phyloP scores from a whole-genome alignment of 2,888 invertebrate species.

The Mystacides longicornis region DNA sequence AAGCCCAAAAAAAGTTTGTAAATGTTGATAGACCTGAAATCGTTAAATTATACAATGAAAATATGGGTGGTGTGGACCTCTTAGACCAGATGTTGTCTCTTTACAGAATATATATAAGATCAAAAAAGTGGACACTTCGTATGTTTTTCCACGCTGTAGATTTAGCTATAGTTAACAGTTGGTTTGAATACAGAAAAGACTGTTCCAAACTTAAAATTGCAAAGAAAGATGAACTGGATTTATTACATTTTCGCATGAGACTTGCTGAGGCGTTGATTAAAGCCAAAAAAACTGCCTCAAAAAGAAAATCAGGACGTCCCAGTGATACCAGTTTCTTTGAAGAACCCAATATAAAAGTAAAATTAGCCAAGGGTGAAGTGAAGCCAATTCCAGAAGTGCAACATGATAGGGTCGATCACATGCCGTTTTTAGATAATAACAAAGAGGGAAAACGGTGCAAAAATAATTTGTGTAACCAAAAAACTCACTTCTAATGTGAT shows the following conservation, averaged over 20 bases:
- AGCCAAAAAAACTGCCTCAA: too few species aligned
- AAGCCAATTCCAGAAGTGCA: slow-evolving; percentile 23
- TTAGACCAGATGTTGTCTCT: slow-evolving; percentile 25
- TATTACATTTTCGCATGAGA: slow-evolving; percentile 14
- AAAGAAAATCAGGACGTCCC: slow-evolving; percentile 1
- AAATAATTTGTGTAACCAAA: too few species aligned
- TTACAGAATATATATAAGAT: slow-evolving; percentile 24
- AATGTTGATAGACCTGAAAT: slow-evolving; percentile 26
- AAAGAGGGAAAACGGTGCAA: too few species aligned
- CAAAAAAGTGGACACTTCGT: slow-evolving; percentile 21
- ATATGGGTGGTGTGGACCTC: slow-evolving; percentile 30
- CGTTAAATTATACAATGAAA: slow-evolving; percentile 28
- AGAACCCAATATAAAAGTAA: not conserved
- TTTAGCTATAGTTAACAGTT: slow-evolving; percentile 26
- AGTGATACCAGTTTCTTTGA: not conserved
- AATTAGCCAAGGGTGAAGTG: slow-evolving; percentile 5
- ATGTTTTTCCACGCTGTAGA: slow-evolving; percentile 25
- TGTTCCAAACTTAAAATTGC: slow-evolving; percentile 14
- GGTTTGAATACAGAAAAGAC: slow-evolving; percentile 26
- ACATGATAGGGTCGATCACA: slow-evolving; percentile 22
- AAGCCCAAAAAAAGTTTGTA: slow-evolving; percentile 24
- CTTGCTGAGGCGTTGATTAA: slow-evolving; percentile 1
- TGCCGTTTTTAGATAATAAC: slow-evolving; percentile 22
- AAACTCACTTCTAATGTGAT: slow-evolving; percentile 24
- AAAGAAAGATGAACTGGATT: slow-evolving; percentile 15